Evolutionary conservation across 2,888 invertebrate species (phyloP).

Genomic region (Augochlorella aurata): DNA sequence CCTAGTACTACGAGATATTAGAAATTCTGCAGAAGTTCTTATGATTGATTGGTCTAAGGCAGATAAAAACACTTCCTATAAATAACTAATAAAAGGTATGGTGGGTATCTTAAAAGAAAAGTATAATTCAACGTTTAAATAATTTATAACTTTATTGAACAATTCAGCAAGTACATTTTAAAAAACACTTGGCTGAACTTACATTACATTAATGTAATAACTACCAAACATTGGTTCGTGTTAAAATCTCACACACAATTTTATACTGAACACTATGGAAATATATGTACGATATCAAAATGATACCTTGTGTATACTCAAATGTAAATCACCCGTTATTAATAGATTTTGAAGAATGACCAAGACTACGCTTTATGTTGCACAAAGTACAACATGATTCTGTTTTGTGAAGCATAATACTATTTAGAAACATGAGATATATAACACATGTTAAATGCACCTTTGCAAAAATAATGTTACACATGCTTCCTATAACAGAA

Average conservation of each 20-base stretch:
- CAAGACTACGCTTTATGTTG: neutral
- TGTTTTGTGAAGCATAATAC: slow-evolving; percentile 18
- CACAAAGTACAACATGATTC: slow-evolving; percentile 1
- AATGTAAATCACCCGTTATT: neutral
- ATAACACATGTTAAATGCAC: neutral
- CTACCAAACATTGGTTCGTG: neutral
- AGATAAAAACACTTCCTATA: slow-evolving; percentile 14
- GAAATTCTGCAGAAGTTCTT: slow-evolving; percentile 15
- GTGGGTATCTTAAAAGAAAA: slow-evolving; percentile 55
- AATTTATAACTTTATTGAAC: slow-evolving; percentile 62
- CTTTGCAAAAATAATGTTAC: neutral
- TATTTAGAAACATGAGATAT: slow-evolving; percentile 2
- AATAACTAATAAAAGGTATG: slow-evolving; percentile 40
- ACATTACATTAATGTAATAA: slow-evolving; percentile 33
- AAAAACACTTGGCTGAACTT: slow-evolving; percentile 24
- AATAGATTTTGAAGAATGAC: neutral
- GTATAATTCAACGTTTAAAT: slow-evolving; percentile 51
- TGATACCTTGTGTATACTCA: neutral
- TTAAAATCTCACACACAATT: slow-evolving; percentile 10
- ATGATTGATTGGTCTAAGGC: slow-evolving; percentile 9
- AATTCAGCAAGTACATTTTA: slow-evolving; percentile 56
- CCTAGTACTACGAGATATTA: neutral
- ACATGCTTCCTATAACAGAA: slow-evolving; percentile 8
- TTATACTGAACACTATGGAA: neutral
- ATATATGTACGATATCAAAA: slow-evolving; percentile 10